phyloP scores from a whole-genome alignment of 2,797 vertebrate species.

The Onychomys leucogaster region DNA sequence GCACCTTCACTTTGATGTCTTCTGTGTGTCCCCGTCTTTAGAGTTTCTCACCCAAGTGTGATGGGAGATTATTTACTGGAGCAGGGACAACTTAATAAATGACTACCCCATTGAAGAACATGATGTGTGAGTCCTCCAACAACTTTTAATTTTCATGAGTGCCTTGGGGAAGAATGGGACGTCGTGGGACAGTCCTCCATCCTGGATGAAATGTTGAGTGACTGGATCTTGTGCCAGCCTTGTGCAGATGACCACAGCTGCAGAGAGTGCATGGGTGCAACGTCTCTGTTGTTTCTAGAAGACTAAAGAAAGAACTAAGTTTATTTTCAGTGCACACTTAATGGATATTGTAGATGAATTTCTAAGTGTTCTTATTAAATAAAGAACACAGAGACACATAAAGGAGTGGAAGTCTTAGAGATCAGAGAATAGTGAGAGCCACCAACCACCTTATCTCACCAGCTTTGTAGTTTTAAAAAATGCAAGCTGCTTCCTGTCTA shows the following conservation, averaged over 20 bases:
- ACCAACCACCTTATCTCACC: no score
- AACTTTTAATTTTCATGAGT: not conserved
- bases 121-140: not conserved
- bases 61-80: not conserved
- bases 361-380: no score
- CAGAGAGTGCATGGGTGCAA: rapidly evolving
- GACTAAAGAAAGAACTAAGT: not conserved
- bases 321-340: not conserved
- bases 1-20: not conserved
- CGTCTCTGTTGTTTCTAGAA: not conserved
- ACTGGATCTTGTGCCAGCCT: not conserved
- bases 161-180: not conserved
- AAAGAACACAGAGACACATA: no score
- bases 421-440: no score
- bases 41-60: not conserved
- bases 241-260: not conserved
- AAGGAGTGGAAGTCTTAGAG: no score
- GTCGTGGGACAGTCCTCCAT: not conserved
- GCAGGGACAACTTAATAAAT: not conserved
- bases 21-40: not conserved
- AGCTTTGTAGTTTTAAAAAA: no score
- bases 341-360: no score
- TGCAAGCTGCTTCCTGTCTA: no score
- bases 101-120: no score
- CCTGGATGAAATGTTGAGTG: not conserved